Evolutionary conservation across 2,113 vertebrate species (phyloP), one percentile per base, ranked within the genome.

Genomic region (Mixornis gularis): DNA sequence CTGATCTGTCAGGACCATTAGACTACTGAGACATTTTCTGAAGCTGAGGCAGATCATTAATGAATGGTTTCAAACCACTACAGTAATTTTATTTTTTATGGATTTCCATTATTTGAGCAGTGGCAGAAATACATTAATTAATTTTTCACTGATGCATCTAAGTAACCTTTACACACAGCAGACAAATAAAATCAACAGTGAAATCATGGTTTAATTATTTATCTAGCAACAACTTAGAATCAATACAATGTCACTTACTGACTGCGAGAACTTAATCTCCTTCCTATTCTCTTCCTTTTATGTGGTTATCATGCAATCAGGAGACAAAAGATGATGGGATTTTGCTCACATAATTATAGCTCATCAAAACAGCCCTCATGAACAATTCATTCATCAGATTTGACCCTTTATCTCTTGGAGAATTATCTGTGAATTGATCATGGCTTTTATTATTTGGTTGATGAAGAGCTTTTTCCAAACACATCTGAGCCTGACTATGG

Each of bases 161-260:
- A 95, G 79, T 81, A 81, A 77, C 89, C 80, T 96, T 96, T 89
- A 89, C 13, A 80, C 64, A 81, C n/a, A 94, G 65, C 36, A 96
- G 68, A 77, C 65, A 95, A 94, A 92, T 95, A 96, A 96, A 94
- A 95, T 89, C 76, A 92, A 55, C 55, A 86, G 58, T 20, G 51
- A 95, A 96, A 95, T 87, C 72, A 78, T 43, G 14, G 66, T 92
- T 97, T 97, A 94, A 94, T 96, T 94, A 96, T 96, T 96, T 96
- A 82, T 79, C 77, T 89, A 97, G 94, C 78, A 96, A 92, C 72
- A 93, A 55, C n/a, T 94, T 93, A 60, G 69, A 96, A 95, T 95
- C 85, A 90, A 93, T 85, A 71, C 11, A 63, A 82, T 62, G 89
- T 36, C 58, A 83, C 89, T 76, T 84, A 60, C 32, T 30, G 44